Evolutionary conservation across 92 coral and sea anemone genomes (phyloP).

Genomic region (Palythoa heliodiscus): DNA sequence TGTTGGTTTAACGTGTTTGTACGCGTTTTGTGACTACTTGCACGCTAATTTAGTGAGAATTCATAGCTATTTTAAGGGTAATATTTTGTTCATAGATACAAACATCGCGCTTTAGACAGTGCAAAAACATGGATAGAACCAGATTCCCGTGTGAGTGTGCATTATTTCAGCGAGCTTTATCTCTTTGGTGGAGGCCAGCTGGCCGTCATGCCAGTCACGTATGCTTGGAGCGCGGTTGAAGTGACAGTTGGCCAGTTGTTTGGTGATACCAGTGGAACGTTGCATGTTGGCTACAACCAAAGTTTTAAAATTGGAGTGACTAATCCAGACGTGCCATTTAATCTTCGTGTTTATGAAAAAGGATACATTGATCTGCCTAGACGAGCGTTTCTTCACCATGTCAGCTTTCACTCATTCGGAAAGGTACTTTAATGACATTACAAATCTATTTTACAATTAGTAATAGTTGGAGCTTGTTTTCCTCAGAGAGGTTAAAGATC

Average conservation of each 20-base stretch:
- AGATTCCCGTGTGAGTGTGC: slow-evolving; percentile 38
- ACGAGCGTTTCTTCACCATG: slow-evolving; percentile 68
- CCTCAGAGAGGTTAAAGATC: no score
- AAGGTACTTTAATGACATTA: slow-evolving; percentile 39
- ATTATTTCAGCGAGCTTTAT: slow-evolving; percentile 64
- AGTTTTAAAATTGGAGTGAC: slow-evolving; percentile 57
- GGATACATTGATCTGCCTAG: slow-evolving; percentile 63
- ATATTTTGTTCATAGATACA: slow-evolving; percentile 46
- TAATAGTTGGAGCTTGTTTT: no score
- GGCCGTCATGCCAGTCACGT: slow-evolving; percentile 49
- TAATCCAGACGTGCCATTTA: slow-evolving; percentile 71
- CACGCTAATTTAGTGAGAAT: no score
- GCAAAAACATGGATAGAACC: slow-evolving; percentile 73
- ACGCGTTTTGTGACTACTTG: no score
- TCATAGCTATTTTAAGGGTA: no score
- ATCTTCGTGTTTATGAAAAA: slow-evolving; percentile 67
- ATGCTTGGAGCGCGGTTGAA: slow-evolving; percentile 44
- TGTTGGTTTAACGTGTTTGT: no score
- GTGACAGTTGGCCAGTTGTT: slow-evolving; percentile 52
- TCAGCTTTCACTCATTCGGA: slow-evolving; percentile 65
- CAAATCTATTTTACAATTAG: no score
- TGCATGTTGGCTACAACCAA: slow-evolving; percentile 69
- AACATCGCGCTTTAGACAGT: slow-evolving; percentile 58
- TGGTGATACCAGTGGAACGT: slow-evolving; percentile 69
- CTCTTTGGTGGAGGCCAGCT: slow-evolving; percentile 65